A percentile compares a stretch with the other conserved stretches of the same genome.
Conservation (phyloP, 2,888 invertebrate species). For the Diaperis boleti region DNA sequence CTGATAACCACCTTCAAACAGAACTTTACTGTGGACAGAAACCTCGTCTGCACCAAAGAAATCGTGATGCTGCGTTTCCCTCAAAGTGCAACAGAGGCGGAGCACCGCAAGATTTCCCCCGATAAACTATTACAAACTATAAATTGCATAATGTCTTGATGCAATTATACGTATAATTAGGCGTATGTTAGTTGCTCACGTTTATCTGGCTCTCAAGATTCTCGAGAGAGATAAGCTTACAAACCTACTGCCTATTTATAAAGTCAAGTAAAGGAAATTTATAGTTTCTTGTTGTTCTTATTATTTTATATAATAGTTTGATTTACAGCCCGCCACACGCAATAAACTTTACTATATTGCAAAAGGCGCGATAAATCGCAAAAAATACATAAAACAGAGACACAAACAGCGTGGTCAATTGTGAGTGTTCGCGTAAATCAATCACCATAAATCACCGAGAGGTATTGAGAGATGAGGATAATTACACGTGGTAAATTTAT, state of each 20-base stretch:
- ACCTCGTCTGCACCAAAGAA: too few species aligned
- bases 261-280: constrained; percentile 13
- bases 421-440: constrained; percentile 18
- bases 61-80: not conserved
- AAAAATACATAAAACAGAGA: constrained; percentile 7
- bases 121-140: constrained; percentile 14
- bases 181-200: constrained; percentile 30
- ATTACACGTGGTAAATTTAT: constrained; percentile 25
- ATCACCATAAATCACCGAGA: constrained; percentile 30
- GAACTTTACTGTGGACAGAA: too few species aligned
- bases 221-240: constrained; percentile 17
- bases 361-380: constrained; percentile 22
- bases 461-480: constrained; percentile 31
- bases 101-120: constrained; percentile 18
- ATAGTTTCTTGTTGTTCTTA: constrained; percentile 14
- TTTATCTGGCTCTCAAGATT: constrained; percentile 14
- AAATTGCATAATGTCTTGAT: constrained; percentile 24
- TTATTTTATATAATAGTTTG: constrained; percentile 21
- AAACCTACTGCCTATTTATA: constrained; percentile 2
- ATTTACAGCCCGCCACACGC: not conserved
- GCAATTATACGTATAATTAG: constrained; percentile 34
- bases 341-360: not conserved
- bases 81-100: not conserved
- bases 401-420: constrained; percentile 11
- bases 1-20: too few species aligned